phyloP scores from a whole-genome alignment of 2,113 vertebrate species.

The Globicephala melas region DNA sequence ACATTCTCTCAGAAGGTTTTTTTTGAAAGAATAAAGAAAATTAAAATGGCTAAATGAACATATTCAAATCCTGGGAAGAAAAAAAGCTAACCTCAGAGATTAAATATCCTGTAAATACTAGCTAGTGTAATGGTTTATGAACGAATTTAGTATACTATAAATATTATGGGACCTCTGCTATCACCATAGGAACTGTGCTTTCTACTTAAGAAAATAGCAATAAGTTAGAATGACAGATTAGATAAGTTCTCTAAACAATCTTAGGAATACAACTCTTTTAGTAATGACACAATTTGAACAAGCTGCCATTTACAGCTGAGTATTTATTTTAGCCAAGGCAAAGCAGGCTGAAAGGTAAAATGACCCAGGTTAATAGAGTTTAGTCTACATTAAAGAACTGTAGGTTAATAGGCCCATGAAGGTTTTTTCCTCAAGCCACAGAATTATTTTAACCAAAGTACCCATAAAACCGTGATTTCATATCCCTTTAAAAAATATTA shows the following conservation, averaged over 20 bases:
- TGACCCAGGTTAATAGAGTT: background rate
- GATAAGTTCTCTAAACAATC: conserved; percentile 44
- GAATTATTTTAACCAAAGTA: conserved; percentile 47
- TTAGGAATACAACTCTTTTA: conserved; percentile 17
- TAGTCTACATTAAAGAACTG: conserved; percentile 10
- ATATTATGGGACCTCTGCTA: conserved; percentile 59
- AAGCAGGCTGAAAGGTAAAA: conserved; percentile 27
- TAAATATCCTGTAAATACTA: conserved; percentile 32
- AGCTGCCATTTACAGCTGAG: conserved; percentile 32
- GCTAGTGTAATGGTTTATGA: conserved; percentile 46
- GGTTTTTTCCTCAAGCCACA: background rate
- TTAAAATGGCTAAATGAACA: conserved; percentile 12
- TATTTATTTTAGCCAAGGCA: conserved; percentile 35
- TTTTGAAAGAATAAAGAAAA: conserved; percentile 45
- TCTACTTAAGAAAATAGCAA: conserved; percentile 58
- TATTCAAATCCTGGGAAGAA: background rate
- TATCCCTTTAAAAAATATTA: background rate
- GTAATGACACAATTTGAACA: conserved; percentile 28
- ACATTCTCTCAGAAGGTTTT: background rate
- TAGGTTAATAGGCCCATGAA: background rate
- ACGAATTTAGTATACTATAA: conserved; percentile 49
- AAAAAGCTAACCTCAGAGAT: conserved; percentile 34
- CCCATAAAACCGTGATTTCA: background rate
- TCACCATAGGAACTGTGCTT: conserved; percentile 49
- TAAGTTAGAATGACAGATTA: conserved; percentile 48